phyloP scores from a whole-genome alignment of 1,140 invertebrate genomes.

The Pachyrhynchus sulphureomaculatus region DNA sequence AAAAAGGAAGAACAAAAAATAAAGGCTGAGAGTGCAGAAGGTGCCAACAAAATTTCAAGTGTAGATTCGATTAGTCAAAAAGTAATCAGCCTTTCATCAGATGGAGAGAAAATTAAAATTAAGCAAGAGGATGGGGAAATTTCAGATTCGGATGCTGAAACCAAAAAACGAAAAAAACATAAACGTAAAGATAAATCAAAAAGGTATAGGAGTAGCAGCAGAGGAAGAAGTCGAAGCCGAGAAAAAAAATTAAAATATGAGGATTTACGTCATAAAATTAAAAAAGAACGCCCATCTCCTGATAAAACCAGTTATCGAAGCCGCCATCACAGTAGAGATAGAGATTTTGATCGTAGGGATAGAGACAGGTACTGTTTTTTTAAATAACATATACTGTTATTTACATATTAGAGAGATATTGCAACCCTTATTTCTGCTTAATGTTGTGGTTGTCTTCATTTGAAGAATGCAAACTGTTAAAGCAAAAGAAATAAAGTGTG shows the following conservation, averaged over 20 bases:
- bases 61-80: slow-evolving; percentile 34
- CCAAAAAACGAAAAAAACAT: slow-evolving; percentile 52
- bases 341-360: slow-evolving; percentile 38
- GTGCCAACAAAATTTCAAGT: slow-evolving; percentile 43
- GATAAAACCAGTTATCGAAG: slow-evolving; percentile 38
- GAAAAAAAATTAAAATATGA: slow-evolving; percentile 38
- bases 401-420: too few species aligned
- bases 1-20: slow-evolving; percentile 21
- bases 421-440: too few species aligned
- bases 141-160: slow-evolving; percentile 54
- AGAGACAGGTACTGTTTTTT: slow-evolving; percentile 47
- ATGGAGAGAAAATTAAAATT: not conserved
- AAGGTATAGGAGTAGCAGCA: slow-evolving; percentile 49
- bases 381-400: too few species aligned
- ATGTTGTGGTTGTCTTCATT: too few species aligned
- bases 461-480: too few species aligned
- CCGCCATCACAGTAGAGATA: slow-evolving; percentile 27
- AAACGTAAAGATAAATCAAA: slow-evolving; percentile 44
- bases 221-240: slow-evolving; percentile 51
- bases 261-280: slow-evolving; percentile 35
- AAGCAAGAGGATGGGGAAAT: slow-evolving; percentile 60
- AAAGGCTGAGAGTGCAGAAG: slow-evolving; percentile 41
- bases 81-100: slow-evolving; percentile 14
- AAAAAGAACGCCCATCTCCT: slow-evolving; percentile 32
- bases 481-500: too few species aligned